Evolutionary conservation across 2,797 vertebrate species (phyloP), one percentile per base, ranked within the genome.

Genomic region (Cynodonichthys magdalenae): DNA sequence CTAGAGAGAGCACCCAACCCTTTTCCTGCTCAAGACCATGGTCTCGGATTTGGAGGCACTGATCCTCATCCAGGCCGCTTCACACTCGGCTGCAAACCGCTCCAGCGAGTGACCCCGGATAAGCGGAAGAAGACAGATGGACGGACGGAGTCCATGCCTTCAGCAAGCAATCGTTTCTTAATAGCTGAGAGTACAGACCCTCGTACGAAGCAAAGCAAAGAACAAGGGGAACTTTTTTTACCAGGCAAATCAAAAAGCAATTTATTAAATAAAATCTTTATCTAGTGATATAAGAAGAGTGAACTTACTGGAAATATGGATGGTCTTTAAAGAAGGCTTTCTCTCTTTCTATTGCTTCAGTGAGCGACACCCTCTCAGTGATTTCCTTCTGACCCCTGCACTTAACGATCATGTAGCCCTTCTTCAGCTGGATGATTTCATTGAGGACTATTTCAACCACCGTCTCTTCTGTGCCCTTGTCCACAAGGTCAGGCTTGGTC

Each of bases 381-480:
- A 97, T 95, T 67, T 96, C 96, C 86, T 94, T 87, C 85, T 98
- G 96, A 34, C 95, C 95, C 1, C 95, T 87, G 72, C 96, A 97
- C 82, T 67, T 95, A 55, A 98, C 95, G 0, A 98, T 88, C 95
- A 95, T 96, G 91, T 97, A 98, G 61, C 96, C 96, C 77, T 96
- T 97, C 59, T 81, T 92, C 52, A 98, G 92, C 45, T 71, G 86
- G 75, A 94, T 86, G 39, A 95, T 63, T 0, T 86, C 74, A 64
- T 98, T 98, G 24, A 57, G 78, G 1, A 95, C 62, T 19, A 96
- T 87, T 0, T 94, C 89, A 0, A 97, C 1, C 0, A 96, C 76
- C 0, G 73, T 63, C 0, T 86, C 77, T 28, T 98, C 95, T 0
- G 95, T 94, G 31, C 96, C 96, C 82, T 62, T 94, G 85, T 97